Conservation (phyloP, 2,113 vertebrate species). For the Barbus barbus region DNA sequence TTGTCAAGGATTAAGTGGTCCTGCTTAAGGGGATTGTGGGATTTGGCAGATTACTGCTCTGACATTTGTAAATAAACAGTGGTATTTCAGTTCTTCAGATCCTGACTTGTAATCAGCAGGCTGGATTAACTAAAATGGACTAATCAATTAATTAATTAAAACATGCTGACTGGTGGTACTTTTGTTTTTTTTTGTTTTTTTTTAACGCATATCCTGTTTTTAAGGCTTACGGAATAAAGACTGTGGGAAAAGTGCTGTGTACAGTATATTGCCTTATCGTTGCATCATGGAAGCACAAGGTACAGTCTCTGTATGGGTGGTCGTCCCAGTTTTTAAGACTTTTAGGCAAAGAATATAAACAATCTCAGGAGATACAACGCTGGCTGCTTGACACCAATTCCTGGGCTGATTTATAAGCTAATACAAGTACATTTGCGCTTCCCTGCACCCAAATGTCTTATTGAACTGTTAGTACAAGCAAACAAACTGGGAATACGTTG, state of each 20-base stretch:
- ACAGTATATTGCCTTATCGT: constrained; percentile 41
- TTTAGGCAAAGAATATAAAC: constrained; percentile 23
- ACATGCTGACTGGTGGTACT: constrained; percentile 49
- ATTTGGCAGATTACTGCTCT: constrained; percentile 72
- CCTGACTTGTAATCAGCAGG: constrained; percentile 62
- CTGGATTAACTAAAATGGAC: constrained; percentile 63
- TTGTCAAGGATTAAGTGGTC: constrained; percentile 69
- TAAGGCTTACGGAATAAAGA: not conserved
- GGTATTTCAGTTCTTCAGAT: constrained; percentile 71
- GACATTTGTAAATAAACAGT: constrained; percentile 74
- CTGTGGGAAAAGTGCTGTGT: constrained; percentile 48
- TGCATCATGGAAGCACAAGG: constrained; percentile 40
- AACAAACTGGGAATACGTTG: not conserved
- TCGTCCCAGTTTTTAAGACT: constrained; percentile 29
- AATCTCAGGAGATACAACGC: not conserved
- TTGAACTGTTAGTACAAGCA: not conserved
- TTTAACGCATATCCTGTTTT: constrained; percentile 25
- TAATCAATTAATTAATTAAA: constrained; percentile 57
- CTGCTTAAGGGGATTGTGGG: constrained; percentile 73
- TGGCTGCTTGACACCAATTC: not conserved
- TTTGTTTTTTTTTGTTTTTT: not conserved
- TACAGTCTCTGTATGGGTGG: constrained; percentile 34
- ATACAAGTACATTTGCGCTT: not conserved
- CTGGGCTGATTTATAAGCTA: constrained; percentile 4
- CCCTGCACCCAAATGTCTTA: not conserved